phyloP scores from a whole-genome alignment of 1,140 invertebrate species.

The Cotesia vestalis region DNA sequence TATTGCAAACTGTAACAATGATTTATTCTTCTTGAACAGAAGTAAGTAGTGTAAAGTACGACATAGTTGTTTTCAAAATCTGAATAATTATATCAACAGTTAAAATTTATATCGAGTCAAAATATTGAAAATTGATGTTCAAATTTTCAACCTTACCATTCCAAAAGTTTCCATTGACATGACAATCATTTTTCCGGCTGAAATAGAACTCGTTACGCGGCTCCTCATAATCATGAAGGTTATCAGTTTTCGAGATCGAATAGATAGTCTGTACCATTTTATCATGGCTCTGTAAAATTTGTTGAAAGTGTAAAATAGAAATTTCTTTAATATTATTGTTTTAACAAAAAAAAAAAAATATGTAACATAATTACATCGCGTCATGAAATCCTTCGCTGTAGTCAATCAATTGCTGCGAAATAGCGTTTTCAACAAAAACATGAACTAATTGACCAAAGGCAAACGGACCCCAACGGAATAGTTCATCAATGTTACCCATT shows the following conservation, averaged over 20 bases:
- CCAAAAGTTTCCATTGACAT: constrained; percentile 35
- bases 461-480: not conserved
- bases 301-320: too few relatives aligned
- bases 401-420: constrained; percentile 2
- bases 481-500: not conserved
- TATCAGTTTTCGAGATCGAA: constrained; percentile 33
- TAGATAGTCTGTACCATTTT: constrained; percentile 32
- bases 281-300: constrained; percentile 26
- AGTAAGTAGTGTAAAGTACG: too few relatives aligned
- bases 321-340: too few relatives aligned
- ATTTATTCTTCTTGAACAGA: too few relatives aligned
- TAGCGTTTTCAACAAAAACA: not conserved
- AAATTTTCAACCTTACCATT: constrained; percentile 12
- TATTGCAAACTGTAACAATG: too few relatives aligned
- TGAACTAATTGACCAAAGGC: not conserved
- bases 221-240: constrained; percentile 32
- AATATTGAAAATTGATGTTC: too few relatives aligned
- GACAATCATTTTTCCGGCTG: constrained; percentile 34
- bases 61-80: too few relatives aligned
- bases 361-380: not conserved
- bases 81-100: too few relatives aligned
- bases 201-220: constrained; percentile 22
- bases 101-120: too few relatives aligned
- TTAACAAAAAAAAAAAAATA: too few relatives aligned
- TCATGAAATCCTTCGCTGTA: not conserved